phyloP scores from a whole-genome alignment of 2,797 vertebrate species.

The Eulemur mongoz region DNA sequence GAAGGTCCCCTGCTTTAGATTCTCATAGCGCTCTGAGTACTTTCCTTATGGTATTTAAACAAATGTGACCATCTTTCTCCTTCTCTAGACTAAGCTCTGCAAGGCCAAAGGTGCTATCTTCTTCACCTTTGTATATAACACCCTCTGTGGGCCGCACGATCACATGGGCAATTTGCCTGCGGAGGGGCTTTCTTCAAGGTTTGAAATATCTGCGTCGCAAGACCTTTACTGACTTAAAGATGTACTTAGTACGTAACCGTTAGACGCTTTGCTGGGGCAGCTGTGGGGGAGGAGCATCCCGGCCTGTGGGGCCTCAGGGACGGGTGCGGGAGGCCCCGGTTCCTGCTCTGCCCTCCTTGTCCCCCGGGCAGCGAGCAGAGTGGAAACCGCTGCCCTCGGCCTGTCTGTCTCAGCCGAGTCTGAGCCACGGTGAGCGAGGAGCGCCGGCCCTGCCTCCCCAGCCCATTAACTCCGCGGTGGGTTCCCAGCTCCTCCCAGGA shows the following conservation, averaged over 20 bases:
- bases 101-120: neutral
- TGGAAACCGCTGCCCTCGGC: neutral
- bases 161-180: neutral
- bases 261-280: neutral
- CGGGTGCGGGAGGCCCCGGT: neutral
- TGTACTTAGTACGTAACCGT: neutral
- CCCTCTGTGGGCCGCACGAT: neutral
- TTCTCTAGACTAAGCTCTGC: neutral
- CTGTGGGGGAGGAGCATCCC: neutral
- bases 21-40: accelerated
- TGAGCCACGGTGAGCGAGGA: neutral
- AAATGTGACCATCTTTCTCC: neutral
- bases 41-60: neutral
- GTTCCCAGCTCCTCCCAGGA: neutral
- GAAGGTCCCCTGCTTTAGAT: neutral
- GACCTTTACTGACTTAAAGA: neutral
- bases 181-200: neutral
- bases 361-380: neutral
- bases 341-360: no score
- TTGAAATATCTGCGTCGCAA: neutral
- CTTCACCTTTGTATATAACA: neutral
- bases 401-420: no score
- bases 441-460: neutral
- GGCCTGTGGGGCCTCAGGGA: neutral
- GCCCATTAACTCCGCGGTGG: neutral